These are phyloP conservation scores for Napeogenes sylphis DNA, from an alignment of 2,888 invertebrate species.

Conservation along the genomic window DNA sequence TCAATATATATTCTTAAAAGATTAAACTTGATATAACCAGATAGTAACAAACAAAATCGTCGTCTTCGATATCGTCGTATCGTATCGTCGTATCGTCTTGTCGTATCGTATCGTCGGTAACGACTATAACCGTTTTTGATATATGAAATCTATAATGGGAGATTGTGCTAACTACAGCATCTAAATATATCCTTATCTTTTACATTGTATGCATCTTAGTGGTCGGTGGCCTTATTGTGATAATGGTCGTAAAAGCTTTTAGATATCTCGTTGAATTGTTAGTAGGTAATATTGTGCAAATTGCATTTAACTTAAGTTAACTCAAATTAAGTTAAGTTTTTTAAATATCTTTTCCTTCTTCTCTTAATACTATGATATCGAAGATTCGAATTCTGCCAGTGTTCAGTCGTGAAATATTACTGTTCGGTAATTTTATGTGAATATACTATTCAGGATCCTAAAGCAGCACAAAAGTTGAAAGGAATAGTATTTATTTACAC, in stretches of 20 bases:
- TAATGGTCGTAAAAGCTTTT: slow-evolving; percentile 39
- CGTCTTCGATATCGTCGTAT: no score
- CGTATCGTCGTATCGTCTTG: no score
- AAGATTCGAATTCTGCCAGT: no score
- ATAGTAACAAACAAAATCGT: slow-evolving; percentile 15
- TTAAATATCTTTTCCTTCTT: no score
- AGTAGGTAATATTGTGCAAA: background rate
- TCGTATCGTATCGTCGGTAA: slow-evolving; percentile 3
- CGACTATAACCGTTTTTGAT: slow-evolving; percentile 13
- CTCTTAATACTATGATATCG: no score
- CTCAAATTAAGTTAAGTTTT: no score
- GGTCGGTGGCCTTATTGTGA: slow-evolving; percentile 43
- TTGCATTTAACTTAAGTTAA: background rate
- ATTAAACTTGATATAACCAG: slow-evolving; percentile 15
- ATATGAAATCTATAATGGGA: slow-evolving; percentile 34
- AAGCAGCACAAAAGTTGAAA: no score
- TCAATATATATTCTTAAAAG: slow-evolving; percentile 15
- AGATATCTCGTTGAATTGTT: background rate
- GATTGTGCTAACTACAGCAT: slow-evolving; percentile 46
- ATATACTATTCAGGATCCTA: no score
- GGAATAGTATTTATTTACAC: no score
- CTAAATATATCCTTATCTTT: slow-evolving; percentile 49
- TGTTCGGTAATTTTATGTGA: no score
- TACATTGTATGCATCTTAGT: slow-evolving; percentile 60
- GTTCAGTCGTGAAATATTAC: no score